Percentiles rank a stretch among this genome's conserved stretches.
These are phyloP conservation scores for Bambusicola thoracicus DNA, from an alignment of 2,113 vertebrate genomes.

Conservation along the genomic window DNA sequence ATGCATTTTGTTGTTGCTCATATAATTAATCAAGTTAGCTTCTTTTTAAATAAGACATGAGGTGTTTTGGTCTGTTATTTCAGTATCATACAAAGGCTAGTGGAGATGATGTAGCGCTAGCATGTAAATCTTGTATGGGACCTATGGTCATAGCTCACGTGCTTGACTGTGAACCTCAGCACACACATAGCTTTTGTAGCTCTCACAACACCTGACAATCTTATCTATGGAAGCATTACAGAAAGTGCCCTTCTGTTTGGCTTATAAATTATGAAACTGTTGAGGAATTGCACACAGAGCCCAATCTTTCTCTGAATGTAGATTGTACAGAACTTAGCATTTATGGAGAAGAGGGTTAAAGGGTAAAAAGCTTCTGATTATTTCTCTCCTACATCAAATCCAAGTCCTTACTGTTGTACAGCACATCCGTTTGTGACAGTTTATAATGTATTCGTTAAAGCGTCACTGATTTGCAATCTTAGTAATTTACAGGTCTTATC, in stretches of 20 bases:
- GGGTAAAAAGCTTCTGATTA: not conserved
- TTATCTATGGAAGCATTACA: not conserved
- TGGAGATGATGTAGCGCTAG: not conserved
- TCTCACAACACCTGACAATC: not conserved
- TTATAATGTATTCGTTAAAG: not conserved
- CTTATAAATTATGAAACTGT: not conserved
- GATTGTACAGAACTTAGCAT: not conserved
- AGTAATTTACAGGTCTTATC: not conserved
- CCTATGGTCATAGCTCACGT: not conserved
- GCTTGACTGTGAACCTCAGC: not conserved
- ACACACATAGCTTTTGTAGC: not conserved
- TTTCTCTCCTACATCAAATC: not conserved
- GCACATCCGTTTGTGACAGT: accelerated
- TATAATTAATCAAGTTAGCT: not conserved
- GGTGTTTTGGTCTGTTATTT: not conserved
- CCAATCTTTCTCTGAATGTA: not conserved
- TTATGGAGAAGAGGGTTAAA: not conserved
- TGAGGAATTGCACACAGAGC: not conserved
- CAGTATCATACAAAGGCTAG: not conserved
- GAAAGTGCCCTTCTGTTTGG: not conserved
- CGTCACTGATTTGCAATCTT: not conserved
- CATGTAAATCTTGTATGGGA: not conserved
- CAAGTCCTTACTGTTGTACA: not conserved
- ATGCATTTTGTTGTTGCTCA: not conserved
- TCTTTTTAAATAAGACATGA: not conserved